Percentiles rank a stretch among this genome's conserved stretches.
Conservation (phyloP, 2,113 vertebrate genomes). For the Candoia aspera region DNA sequence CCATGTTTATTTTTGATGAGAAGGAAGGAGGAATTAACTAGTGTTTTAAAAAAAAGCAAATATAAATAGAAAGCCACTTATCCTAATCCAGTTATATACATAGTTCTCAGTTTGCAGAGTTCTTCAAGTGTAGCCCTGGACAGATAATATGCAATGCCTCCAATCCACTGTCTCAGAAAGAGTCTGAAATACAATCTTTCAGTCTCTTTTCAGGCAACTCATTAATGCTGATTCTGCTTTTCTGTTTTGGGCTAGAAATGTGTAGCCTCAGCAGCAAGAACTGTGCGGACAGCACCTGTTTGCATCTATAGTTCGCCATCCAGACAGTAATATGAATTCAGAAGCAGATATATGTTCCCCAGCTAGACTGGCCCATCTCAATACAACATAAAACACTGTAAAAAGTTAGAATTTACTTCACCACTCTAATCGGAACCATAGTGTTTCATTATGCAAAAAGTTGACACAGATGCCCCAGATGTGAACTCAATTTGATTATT, state of each 20-base stretch:
- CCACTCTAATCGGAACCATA: neutral
- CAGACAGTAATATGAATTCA: neutral
- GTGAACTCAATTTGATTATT: conserved; percentile 58
- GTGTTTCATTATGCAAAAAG: conserved; percentile 48
- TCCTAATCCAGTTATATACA: neutral
- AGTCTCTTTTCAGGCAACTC: neutral
- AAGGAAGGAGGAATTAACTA: neutral
- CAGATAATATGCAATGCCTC: neutral
- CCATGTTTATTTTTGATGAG: neutral
- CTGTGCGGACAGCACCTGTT: neutral
- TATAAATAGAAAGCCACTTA: neutral
- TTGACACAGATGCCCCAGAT: conserved; percentile 73
- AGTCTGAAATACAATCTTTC: neutral
- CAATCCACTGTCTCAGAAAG: no score
- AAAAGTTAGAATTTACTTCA: neutral
- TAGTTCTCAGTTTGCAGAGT: neutral
- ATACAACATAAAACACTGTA: neutral
- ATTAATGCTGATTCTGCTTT: neutral
- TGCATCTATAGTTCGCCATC: neutral
- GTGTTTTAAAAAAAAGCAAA: neutral
- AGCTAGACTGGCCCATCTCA: neutral
- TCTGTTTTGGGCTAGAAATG: neutral
- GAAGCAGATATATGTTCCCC: neutral
- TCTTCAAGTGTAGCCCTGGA: neutral
- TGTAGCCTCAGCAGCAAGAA: neutral